phyloP scores from a whole-genome alignment of 2,797 vertebrate genomes.

The Dermochelys coriacea region DNA sequence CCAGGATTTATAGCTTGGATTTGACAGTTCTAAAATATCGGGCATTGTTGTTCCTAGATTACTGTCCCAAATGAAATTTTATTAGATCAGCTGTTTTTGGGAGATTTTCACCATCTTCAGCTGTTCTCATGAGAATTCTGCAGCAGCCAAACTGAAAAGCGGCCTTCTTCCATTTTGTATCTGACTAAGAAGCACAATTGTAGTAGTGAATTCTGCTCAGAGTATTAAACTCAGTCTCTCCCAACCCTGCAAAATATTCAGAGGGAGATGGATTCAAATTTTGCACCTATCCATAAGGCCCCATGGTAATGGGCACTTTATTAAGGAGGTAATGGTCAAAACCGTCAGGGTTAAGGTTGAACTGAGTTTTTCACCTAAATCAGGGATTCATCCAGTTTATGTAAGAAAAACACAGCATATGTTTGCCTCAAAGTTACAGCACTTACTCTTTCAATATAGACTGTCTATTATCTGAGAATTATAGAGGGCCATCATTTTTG shows the following conservation, averaged over 20 bases:
- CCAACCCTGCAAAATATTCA: background rate
- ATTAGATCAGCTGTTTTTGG: slow-evolving; percentile 71
- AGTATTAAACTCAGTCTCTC: background rate
- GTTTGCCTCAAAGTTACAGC: background rate
- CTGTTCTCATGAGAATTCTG: slow-evolving; percentile 68
- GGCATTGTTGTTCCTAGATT: slow-evolving; percentile 36
- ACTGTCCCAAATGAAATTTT: slow-evolving; percentile 64
- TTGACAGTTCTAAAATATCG: slow-evolving; percentile 11
- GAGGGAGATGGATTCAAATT: background rate
- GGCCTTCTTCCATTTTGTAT: slow-evolving; percentile 52
- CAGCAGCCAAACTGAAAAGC: slow-evolving; percentile 62
- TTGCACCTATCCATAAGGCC: background rate
- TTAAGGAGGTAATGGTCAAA: background rate
- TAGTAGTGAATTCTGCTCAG: slow-evolving; percentile 32
- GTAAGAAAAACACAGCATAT: background rate
- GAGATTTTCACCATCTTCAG: slow-evolving; percentile 69
- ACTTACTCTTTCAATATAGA: background rate
- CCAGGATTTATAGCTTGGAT: background rate
- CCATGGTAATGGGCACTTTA: background rate
- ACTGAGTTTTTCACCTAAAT: background rate
- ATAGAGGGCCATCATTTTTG: slow-evolving; percentile 52
- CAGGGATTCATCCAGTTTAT: background rate
- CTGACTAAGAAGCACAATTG: slow-evolving; percentile 10
- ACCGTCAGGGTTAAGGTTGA: background rate
- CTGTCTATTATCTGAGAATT: background rate